A percentile compares a stretch with the other conserved stretches of the same genome.
These are phyloP conservation scores for Dallia pectoralis DNA, from an alignment of 2,797 vertebrate genomes.

Conservation along the genomic window DNA sequence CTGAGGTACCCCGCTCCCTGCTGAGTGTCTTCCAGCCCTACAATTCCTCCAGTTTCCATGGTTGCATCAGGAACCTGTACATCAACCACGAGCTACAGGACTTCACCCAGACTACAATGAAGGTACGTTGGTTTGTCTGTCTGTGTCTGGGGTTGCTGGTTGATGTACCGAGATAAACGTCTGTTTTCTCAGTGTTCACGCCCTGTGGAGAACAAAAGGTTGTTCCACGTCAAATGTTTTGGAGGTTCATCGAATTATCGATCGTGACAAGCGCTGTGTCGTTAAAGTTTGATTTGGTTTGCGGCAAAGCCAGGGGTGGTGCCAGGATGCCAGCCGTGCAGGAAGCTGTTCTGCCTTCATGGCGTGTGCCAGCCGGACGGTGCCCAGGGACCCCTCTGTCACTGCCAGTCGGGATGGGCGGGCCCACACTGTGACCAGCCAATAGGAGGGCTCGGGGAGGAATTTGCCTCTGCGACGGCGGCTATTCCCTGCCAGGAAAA, in stretches of 20 bases:
- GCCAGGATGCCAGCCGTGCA: constrained; percentile 91
- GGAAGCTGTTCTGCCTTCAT: constrained; percentile 86
- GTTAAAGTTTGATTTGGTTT: not conserved
- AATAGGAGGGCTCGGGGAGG: constrained; percentile 28
- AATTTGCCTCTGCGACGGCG: constrained; percentile 42
- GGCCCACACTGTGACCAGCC: constrained; percentile 89
- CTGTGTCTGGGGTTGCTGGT: too few species aligned
- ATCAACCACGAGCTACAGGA: constrained; percentile 98
- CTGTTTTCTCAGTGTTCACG: too few species aligned
- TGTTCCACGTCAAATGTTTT: too few species aligned
- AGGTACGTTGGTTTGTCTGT: not conserved
- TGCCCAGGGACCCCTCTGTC: constrained; percentile 82
- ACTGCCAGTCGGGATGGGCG: constrained; percentile 87
- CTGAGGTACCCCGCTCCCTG: constrained; percentile 53
- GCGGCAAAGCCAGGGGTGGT: constrained; percentile 82
- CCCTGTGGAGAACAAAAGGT: too few species aligned
- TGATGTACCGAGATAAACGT: too few species aligned
- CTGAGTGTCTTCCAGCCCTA: constrained; percentile 81
- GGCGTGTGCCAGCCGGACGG: constrained; percentile 87
- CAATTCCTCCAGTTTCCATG: constrained; percentile 90
- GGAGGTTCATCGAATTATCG: too few species aligned
- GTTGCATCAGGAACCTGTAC: constrained; percentile 97
- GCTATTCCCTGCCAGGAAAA: constrained; percentile 81
- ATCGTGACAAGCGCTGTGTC: too few species aligned
- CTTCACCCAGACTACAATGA: constrained; percentile 93